Evolutionary conservation across 92 coral and sea anemone genomes (phyloP).

Genomic region (Plumapathes pennacea): DNA sequence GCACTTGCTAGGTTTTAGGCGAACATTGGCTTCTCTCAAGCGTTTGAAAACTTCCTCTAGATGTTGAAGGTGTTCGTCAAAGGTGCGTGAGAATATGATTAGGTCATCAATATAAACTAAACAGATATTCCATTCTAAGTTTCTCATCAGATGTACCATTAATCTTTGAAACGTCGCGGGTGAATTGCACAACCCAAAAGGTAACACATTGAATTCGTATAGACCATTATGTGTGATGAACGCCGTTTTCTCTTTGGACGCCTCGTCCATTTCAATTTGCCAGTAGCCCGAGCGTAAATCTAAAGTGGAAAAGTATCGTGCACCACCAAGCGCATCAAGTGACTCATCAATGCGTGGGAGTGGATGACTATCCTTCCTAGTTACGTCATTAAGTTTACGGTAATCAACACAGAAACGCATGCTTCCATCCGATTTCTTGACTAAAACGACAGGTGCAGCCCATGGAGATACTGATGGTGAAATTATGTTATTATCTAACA

Average conservation of each 20-base stretch:
- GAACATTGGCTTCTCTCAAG: conserved; percentile 16
- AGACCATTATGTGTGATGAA: conserved; percentile 59
- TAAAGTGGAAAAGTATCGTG: conserved; percentile 38
- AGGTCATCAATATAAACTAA: conserved; percentile 50
- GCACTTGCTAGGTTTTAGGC: conserved; percentile 39
- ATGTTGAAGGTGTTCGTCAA: conserved; percentile 21
- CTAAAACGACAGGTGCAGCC: conserved; percentile 59
- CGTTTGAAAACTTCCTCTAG: conserved; percentile 37
- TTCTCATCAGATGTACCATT: conserved; percentile 36
- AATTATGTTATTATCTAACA: conserved; percentile 39
- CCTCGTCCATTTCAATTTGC: conserved; percentile 38
- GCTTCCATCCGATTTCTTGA: conserved; percentile 51
- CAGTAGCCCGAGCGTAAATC: conserved; percentile 56
- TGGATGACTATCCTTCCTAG: conserved; percentile 27
- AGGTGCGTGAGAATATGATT: conserved; percentile 15
- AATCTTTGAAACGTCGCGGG: conserved; percentile 61
- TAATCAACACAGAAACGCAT: conserved; percentile 51
- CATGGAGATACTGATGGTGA: conserved; percentile 52
- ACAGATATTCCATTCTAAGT: conserved; percentile 20
- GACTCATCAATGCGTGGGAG: conserved; percentile 52
- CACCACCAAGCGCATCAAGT: conserved; percentile 48
- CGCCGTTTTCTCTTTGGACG: conserved; percentile 47
- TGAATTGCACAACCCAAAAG: conserved; percentile 50
- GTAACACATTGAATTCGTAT: conserved; percentile 40
- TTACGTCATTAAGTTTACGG: conserved; percentile 29